These are phyloP conservation scores for Steatornis caripensis DNA, from an alignment of 2,113 vertebrate genomes.

Conservation along the genomic window DNA sequence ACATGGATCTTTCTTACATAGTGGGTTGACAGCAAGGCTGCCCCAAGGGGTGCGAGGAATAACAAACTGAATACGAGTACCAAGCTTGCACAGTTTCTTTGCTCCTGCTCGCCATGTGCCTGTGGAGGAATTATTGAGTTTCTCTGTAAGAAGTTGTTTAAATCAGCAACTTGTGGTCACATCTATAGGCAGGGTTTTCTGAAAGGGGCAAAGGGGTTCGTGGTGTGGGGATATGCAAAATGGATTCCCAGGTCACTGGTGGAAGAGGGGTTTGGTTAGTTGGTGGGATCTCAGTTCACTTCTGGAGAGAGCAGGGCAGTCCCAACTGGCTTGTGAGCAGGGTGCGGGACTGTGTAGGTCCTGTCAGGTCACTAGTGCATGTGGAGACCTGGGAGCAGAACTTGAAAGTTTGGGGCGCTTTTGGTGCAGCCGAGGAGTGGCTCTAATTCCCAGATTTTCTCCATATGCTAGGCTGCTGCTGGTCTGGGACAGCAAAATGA, in stretches of 20 bases:
- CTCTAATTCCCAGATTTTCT: background rate
- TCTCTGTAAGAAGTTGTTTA: background rate
- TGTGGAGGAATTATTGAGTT: background rate
- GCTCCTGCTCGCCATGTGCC: background rate
- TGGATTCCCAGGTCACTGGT: background rate
- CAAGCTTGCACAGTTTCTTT: background rate
- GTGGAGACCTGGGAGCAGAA: background rate
- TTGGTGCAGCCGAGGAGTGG: background rate
- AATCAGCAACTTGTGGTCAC: background rate
- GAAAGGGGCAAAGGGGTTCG: accelerated
- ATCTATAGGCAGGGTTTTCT: background rate
- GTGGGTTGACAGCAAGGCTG: background rate
- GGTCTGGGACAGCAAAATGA: background rate
- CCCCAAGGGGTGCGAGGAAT: background rate
- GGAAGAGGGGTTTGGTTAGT: background rate
- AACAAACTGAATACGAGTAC: background rate
- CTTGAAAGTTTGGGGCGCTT: background rate
- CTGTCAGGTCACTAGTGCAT: background rate
- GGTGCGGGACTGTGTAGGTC: background rate
- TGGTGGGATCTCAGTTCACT: background rate
- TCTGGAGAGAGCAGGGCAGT: background rate
- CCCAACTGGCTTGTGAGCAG: background rate
- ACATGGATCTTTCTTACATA: background rate
- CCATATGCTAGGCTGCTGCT: background rate
- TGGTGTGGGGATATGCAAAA: background rate